Percentiles rank a stretch among this genome's conserved stretches.
Conservation (phyloP, 2,797 vertebrate species). For the Gobionotothen gibberifrons region DNA sequence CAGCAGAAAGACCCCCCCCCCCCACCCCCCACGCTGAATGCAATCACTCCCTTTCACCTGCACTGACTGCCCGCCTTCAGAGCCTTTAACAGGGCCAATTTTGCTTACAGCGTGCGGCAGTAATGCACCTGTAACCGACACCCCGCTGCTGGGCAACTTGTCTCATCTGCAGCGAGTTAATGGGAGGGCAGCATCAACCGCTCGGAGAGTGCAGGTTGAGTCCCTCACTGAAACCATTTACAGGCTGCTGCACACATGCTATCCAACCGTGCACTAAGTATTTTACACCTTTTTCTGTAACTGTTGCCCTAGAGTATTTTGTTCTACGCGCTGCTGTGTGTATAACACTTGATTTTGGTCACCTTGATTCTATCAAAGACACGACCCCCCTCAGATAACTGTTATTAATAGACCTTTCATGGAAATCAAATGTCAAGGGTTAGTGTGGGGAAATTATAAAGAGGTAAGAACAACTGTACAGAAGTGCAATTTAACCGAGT, state of each 20-base stretch:
- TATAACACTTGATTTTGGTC: neutral
- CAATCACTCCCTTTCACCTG: constrained; percentile 68
- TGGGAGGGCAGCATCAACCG: constrained; percentile 48
- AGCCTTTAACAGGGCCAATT: constrained; percentile 43
- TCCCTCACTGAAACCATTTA: constrained; percentile 9
- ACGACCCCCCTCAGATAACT: neutral
- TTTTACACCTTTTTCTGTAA: constrained; percentile 7
- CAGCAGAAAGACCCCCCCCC: constrained; percentile 37
- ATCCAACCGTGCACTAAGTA: neutral
- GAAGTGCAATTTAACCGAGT: no score
- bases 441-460: neutral
- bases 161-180: constrained; percentile 51
- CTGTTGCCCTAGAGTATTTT: neutral
- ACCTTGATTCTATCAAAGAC: constrained; percentile 11
- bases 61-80: constrained; percentile 32
- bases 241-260: neutral
- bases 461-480: neutral
- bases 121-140: constrained; percentile 43
- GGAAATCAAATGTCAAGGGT: constrained; percentile 19
- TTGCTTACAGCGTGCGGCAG: constrained; percentile 19
- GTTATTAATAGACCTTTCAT: neutral
- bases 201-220: constrained; percentile 32
- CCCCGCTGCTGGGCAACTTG: constrained; percentile 47
- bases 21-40: constrained; percentile 54
- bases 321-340: neutral